Conservation (phyloP, 2,113 vertebrate genomes). For the Ondatra zibethicus region DNA sequence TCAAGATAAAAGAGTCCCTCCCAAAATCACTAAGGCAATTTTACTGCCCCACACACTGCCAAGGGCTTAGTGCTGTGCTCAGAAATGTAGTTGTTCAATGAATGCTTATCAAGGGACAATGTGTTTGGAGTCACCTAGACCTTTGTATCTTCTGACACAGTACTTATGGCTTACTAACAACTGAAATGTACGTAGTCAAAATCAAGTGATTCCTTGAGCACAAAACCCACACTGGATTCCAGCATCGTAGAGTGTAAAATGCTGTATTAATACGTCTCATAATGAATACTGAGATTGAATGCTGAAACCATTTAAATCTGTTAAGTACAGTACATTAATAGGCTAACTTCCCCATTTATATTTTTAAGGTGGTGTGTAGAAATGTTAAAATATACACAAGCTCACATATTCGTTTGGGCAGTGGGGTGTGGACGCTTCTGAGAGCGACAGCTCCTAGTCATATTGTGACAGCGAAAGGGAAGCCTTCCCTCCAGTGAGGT, state of each 20-base stretch:
- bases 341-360: not conserved
- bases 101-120: not conserved
- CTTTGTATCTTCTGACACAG: not conserved
- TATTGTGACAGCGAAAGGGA: not conserved
- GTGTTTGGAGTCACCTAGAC: not conserved
- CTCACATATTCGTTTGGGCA: not conserved
- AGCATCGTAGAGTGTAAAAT: not conserved
- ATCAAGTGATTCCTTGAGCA: not conserved
- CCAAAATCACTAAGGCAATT: not conserved
- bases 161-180: not conserved
- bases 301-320: not conserved
- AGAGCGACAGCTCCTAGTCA: no score
- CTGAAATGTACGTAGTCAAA: not conserved
- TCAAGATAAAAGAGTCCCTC: not conserved
- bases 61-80: not conserved
- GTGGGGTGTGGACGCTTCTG: not conserved
- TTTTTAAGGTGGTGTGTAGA: conserved; percentile 16
- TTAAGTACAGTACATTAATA: not conserved
- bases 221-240: not conserved
- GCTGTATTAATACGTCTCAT: not conserved
- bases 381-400: not conserved
- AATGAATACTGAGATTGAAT: not conserved
- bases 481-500: not conserved
- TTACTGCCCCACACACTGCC: not conserved
- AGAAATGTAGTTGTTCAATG: not conserved